Evolutionary conservation across 2,797 vertebrate genomes (phyloP).

Genomic region (Neosilurus hyrtlii): DNA sequence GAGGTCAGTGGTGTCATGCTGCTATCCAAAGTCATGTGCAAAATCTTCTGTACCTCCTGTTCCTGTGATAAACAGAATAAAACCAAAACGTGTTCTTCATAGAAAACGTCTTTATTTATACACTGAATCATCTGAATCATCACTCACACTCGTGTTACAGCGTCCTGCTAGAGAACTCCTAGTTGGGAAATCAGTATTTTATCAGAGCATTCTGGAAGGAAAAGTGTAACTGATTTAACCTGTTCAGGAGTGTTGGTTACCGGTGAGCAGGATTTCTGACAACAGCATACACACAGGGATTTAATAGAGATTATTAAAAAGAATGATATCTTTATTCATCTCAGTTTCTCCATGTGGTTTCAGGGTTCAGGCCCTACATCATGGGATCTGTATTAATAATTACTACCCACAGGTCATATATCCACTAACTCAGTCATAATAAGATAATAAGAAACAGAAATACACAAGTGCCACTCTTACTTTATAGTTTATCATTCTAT

Average conservation of each 20-base stretch:
- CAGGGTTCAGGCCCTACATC: not conserved
- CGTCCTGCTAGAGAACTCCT: not conserved
- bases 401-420: not conserved
- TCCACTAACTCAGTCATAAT: not conserved
- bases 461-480: not conserved
- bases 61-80: too few species aligned
- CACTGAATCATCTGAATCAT: not conserved
- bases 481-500: not conserved
- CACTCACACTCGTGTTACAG: not conserved
- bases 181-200: not conserved
- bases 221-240: not conserved
- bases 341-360: not conserved
- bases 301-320: not conserved
- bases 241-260: not conserved
- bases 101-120: slow-evolving; percentile 15
- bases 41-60: too few species aligned
- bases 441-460: not conserved
- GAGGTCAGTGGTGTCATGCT: too few species aligned
- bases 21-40: too few species aligned
- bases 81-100: too few species aligned
- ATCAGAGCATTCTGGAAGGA: not conserved
- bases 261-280: not conserved
- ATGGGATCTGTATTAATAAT: not conserved
- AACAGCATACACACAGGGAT: not conserved
- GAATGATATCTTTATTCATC: not conserved